These are phyloP conservation scores for Piaya cayana DNA, from an alignment of 2,113 vertebrate species.

Conservation along the genomic window DNA sequence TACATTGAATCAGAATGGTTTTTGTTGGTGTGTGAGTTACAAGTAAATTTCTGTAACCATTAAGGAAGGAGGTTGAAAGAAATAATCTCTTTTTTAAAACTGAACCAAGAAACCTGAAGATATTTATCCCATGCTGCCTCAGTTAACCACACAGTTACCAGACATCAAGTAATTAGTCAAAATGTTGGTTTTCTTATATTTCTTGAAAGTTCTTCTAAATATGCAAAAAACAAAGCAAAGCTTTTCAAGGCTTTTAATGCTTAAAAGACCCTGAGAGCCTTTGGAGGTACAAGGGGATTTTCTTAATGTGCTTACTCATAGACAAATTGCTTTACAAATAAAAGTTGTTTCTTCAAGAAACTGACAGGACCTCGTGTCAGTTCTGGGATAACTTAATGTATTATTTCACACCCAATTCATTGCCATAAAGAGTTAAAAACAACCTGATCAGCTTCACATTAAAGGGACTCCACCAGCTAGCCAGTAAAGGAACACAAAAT, in stretches of 20 bases:
- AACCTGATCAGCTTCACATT: conserved; percentile 19
- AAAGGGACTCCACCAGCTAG: not conserved
- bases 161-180: not conserved
- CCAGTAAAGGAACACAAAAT: not conserved
- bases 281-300: not conserved
- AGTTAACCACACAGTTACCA: not conserved
- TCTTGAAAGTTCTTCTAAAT: not conserved
- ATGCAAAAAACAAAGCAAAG: not conserved
- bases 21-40: not conserved
- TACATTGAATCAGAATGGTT: not conserved
- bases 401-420: conserved; percentile 35
- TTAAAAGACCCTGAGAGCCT: not conserved
- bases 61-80: not conserved
- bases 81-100: not conserved
- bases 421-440: conserved; percentile 46
- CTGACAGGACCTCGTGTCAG: not conserved
- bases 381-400: not conserved
- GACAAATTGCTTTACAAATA: not conserved
- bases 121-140: not conserved
- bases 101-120: not conserved
- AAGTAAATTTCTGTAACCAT: not conserved
- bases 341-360: conserved; percentile 21
- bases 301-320: rapidly evolving
- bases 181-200: not conserved
- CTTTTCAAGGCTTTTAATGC: not conserved